Percentiles rank a stretch among this genome's conserved stretches.
Evolutionary conservation across 1,140 invertebrate species (phyloP).

Genomic region (Amphibalanus amphitrite): DNA sequence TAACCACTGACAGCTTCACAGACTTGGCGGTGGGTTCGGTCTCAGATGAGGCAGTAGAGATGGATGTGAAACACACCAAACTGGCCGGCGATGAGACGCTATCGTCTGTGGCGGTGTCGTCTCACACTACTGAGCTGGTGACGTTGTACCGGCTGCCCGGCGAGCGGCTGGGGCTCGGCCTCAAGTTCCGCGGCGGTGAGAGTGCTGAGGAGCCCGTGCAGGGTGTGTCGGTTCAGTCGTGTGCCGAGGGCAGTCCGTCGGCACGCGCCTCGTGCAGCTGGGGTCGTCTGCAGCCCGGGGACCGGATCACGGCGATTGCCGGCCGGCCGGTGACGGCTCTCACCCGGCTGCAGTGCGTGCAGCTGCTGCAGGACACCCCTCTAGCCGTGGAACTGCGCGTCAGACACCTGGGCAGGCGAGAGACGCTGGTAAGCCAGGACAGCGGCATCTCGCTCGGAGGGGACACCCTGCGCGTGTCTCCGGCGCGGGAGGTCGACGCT

Average conservation of each 20-base stretch:
- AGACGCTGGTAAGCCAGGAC: conserved; percentile 6
- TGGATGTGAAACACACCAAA: too few species aligned
- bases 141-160: conserved; percentile 65
- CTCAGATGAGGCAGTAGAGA: too few species aligned
- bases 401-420: conserved; percentile 36
- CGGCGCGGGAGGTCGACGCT: too few species aligned
- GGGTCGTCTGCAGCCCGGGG: conserved; percentile 59
- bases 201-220: conserved; percentile 41
- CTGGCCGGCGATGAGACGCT: neutral
- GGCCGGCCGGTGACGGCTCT: conserved; percentile 50
- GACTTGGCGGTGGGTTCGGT: too few species aligned
- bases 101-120: neutral
- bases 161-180: conserved; percentile 69
- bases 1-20: too few species aligned
- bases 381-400: conserved; percentile 54
- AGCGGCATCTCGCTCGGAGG: neutral
- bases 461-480: neutral
- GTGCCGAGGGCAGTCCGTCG: conserved; percentile 70
- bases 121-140: conserved; percentile 27
- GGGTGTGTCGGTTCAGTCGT: conserved; percentile 69
- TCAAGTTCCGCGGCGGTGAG: conserved; percentile 78
- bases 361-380: conserved; percentile 60
- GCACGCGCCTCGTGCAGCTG: conserved; percentile 56
- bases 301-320: conserved; percentile 75
- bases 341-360: conserved; percentile 71